Conservation (phyloP, 2,888 invertebrate species). For the Xanthorhoe designata region DNA sequence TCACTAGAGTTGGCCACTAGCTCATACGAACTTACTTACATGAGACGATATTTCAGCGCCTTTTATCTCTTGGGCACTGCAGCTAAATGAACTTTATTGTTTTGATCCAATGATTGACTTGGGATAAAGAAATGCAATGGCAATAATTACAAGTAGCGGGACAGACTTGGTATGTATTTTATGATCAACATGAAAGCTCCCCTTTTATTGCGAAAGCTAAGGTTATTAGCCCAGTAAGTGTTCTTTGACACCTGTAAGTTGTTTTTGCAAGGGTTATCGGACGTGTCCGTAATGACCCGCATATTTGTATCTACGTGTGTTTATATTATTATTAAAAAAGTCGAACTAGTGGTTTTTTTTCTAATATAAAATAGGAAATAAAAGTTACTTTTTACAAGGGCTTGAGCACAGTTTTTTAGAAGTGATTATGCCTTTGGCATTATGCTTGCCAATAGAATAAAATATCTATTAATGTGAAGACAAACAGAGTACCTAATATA, state of each 20-base stretch:
- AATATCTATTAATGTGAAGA: no score
- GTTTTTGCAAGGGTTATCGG: constrained; percentile 28
- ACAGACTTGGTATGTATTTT: not conserved
- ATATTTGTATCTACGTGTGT: constrained; percentile 24
- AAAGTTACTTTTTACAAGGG: not conserved
- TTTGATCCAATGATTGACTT: no score
- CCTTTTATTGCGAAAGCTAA: constrained; percentile 14
- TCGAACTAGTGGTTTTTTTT: not conserved
- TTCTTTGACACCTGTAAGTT: constrained; percentile 22
- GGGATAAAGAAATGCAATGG: no score
- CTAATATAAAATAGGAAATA: not conserved
- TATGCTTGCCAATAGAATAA: no score
- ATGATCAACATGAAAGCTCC: constrained; percentile 8
- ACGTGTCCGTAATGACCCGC: constrained; percentile 29
- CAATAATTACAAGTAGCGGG: no score
- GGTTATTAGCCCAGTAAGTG: constrained; percentile 28
- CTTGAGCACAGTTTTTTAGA: not conserved
- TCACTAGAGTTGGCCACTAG: no score
- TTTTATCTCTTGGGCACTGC: no score
- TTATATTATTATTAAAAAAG: not conserved
- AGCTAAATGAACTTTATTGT: no score
- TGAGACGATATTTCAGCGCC: no score
- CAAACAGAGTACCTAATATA: no score
- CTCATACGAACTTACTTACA: no score
- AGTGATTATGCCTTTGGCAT: no score